A percentile compares a stretch with the other conserved stretches of the same genome.
phyloP scores from a whole-genome alignment of 2,888 invertebrate species.

The Melolontha melolontha region DNA sequence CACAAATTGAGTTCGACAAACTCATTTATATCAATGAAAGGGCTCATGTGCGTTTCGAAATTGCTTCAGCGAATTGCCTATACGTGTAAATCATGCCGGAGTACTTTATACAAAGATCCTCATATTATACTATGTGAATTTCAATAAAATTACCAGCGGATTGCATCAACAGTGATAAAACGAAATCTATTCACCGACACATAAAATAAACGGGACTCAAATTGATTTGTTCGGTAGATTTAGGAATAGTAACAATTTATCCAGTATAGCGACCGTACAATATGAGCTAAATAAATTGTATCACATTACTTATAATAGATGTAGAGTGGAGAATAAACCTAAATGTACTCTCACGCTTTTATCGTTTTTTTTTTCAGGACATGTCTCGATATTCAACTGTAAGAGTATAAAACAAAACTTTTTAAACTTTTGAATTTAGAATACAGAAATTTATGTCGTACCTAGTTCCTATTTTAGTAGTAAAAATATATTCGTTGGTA shows the following conservation, averaged over 20 bases:
- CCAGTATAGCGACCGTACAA: slow-evolving; percentile 18
- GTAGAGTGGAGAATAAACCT: background rate
- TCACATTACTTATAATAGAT: slow-evolving; percentile 13
- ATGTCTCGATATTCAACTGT: too few species aligned
- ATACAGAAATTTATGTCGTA: too few species aligned
- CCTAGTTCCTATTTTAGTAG: too few species aligned
- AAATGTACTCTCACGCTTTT: slow-evolving; percentile 21
- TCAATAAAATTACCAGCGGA: slow-evolving; percentile 3
- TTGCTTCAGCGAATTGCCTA: slow-evolving; percentile 49
- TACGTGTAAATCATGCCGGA: slow-evolving; percentile 40
- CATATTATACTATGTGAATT: slow-evolving; percentile 10
- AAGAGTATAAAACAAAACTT: too few species aligned
- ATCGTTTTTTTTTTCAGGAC: slow-evolving; percentile 3
- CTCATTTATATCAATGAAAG: slow-evolving; percentile 51
- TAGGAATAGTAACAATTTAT: slow-evolving; percentile 18
- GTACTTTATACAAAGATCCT: slow-evolving; percentile 27
- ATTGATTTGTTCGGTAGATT: slow-evolving; percentile 23
- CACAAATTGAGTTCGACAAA: slow-evolving; percentile 48
- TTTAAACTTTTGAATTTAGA: too few species aligned
- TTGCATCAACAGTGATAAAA: slow-evolving; percentile 10
- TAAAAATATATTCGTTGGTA: too few species aligned
- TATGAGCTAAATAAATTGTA: slow-evolving; percentile 16
- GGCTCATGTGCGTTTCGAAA: slow-evolving; percentile 49
- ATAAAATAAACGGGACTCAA: slow-evolving; percentile 20
- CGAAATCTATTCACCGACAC: slow-evolving; percentile 5